Base-by-base conservation (phyloP, 2,888 invertebrate genomes). In the Bugula neritina region DNA sequence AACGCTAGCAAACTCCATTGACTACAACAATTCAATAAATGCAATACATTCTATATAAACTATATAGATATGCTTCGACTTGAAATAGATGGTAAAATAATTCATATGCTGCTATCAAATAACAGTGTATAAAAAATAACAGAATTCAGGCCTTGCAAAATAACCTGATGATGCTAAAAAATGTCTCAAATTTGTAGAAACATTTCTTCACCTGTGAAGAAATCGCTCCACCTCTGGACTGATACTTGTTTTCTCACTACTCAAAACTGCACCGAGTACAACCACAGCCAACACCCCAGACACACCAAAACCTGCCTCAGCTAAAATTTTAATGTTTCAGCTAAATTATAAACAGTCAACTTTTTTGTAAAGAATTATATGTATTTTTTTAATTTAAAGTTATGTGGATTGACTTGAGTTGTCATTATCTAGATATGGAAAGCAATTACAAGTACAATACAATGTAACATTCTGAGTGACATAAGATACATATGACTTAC, bases 1-100 rank as follows among this genome's bases (percentile, higher is more conserved):
- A 85, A 86, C 10, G 83, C 83, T 74, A 86, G 74, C 72, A 84
- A 82, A 75, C 85, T 83, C 86, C 86, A 86, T 73, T 85, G 85
- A 71, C 83, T 84, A 75, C 27, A 63, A 63, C 25, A n/a, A 17
- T n/a, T 57, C 13, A n/a, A 10, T 25, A 57, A 57, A n/a, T 10
- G 21, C 52, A n/a, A n/a, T n/a, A n/a, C n/a, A n/a, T n/a, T n/a
- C n/a, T n/a, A n/a, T n/a, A n/a, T n/a, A n/a, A n/a, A n/a, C n/a
- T n/a, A n/a, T 10, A 43, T 43, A 43, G 17, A 43, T 43, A 17
- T 43, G 43, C 43, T 43, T 43, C 43, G 17, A 43, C 27, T 69
- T 23, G 35, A 43, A 43, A 52, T 69, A 43, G 52, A 69, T n/a
- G n/a, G n/a, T n/a, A n/a, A n/a, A n/a, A n/a, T n/a, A n/a, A n/a